Conservation (phyloP, 2,888 invertebrate species). For the Gasteruption jaculator region DNA sequence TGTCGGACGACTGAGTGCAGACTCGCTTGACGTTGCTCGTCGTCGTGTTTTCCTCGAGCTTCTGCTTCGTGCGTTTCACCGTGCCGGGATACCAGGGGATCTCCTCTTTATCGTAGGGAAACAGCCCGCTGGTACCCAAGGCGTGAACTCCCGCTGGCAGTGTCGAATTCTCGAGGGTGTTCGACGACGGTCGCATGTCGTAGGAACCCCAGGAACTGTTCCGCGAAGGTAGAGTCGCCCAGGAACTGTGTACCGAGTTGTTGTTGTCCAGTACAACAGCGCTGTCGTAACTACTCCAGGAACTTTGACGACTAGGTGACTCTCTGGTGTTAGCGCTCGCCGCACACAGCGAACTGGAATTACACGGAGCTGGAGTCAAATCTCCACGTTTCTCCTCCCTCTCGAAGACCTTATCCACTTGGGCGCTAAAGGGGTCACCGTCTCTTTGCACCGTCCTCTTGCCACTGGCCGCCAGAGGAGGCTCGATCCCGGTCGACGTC, state of each 20-base stretch:
- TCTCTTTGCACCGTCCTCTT: slow-evolving; percentile 49
- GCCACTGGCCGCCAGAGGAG: too few species aligned
- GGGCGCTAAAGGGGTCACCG: slow-evolving; percentile 67
- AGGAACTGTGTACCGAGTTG: slow-evolving; percentile 74
- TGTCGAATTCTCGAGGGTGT: slow-evolving; percentile 32
- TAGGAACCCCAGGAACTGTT: slow-evolving; percentile 72
- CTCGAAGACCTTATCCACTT: slow-evolving; percentile 69
- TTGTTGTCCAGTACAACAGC: slow-evolving; percentile 69
- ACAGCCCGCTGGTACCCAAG: slow-evolving; percentile 52
- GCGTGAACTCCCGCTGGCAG: slow-evolving; percentile 38
- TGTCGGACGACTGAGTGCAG: slow-evolving; percentile 40
- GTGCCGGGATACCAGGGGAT: slow-evolving; percentile 67
- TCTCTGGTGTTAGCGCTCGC: slow-evolving; percentile 40
- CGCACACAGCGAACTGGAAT: background rate
- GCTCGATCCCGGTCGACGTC: too few species aligned
- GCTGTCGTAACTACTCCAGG: slow-evolving; percentile 75
- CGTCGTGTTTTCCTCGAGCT: slow-evolving; percentile 59
- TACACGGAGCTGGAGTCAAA: slow-evolving; percentile 9
- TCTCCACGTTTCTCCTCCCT: slow-evolving; percentile 56
- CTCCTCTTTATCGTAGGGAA: slow-evolving; percentile 59
- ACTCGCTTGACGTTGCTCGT: slow-evolving; percentile 47
- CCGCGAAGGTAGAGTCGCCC: slow-evolving; percentile 67
- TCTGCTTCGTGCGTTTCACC: slow-evolving; percentile 67
- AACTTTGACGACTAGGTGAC: slow-evolving; percentile 66
- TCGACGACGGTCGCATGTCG: slow-evolving; percentile 56